These are phyloP conservation scores for Hipparchia semele DNA, from an alignment of 2,888 invertebrate species.

Conservation along the genomic window DNA sequence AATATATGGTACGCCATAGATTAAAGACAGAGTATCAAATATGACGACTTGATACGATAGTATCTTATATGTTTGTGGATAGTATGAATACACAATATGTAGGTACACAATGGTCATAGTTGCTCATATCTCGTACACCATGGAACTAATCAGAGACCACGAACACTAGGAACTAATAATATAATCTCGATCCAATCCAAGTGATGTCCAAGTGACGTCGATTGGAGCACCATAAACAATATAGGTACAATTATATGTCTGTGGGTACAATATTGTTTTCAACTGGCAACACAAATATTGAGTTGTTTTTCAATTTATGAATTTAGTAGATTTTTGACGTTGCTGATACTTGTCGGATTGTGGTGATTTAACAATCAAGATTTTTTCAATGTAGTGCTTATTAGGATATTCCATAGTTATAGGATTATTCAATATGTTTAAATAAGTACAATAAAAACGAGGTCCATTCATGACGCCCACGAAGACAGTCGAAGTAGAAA, in stretches of 20 bases:
- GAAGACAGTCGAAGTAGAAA: conserved; percentile 92
- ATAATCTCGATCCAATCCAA: too few relatives aligned
- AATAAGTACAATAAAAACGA: conserved; percentile 68
- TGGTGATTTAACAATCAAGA: conserved; percentile 53
- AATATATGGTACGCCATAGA: too few relatives aligned
- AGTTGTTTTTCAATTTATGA: conserved; percentile 76
- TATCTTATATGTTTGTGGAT: too few relatives aligned
- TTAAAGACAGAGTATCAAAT: too few relatives aligned
- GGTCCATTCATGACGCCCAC: conserved; percentile 85
- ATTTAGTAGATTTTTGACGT: conserved; percentile 79
- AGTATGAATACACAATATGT: too few relatives aligned
- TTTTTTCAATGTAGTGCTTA: conserved; percentile 74
- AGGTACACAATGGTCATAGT: too few relatives aligned
- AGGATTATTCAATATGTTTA: conserved; percentile 67
- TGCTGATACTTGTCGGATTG: conserved; percentile 50
- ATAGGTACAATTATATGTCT: not conserved
- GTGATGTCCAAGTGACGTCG: too few relatives aligned
- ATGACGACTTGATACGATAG: too few relatives aligned
- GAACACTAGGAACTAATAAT: too few relatives aligned
- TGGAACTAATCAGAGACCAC: too few relatives aligned
- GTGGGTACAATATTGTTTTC: conserved; percentile 29
- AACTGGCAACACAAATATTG: conserved; percentile 63
- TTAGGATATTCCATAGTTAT: conserved; percentile 33
- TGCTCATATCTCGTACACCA: too few relatives aligned
- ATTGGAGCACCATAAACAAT: not conserved